Conservation (phyloP, 2,113 vertebrate species). For the Redunca redunca region DNA sequence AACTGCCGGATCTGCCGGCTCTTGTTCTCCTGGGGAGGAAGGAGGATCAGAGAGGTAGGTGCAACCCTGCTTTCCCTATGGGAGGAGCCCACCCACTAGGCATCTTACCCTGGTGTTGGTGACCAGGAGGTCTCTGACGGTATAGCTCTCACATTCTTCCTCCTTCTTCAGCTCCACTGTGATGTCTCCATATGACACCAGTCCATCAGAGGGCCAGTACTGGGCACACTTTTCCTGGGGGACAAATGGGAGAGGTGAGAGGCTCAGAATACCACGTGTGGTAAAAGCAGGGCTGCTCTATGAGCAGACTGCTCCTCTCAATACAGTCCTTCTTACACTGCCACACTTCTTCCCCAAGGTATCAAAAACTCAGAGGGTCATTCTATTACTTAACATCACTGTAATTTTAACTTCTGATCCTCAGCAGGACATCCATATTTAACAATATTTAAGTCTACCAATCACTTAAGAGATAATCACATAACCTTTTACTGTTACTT, state of each 20-base stretch:
- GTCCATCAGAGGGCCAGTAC: constrained; percentile 95
- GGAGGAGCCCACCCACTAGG: background rate
- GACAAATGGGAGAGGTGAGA: background rate
- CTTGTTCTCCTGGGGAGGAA: constrained; percentile 91
- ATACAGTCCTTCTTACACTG: background rate
- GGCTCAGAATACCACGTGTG: background rate
- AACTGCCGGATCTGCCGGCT: constrained; percentile 94
- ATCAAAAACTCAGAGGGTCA: background rate
- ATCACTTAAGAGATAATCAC: background rate
- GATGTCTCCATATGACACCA: constrained; percentile 91
- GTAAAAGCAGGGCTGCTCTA: background rate
- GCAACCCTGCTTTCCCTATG: background rate
- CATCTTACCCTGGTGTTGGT: constrained; percentile 95
- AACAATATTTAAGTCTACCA: background rate
- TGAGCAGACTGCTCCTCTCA: background rate
- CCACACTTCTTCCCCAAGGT: background rate
- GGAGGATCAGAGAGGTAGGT: background rate
- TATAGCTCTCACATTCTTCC: constrained; percentile 97
- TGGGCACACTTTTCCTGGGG: constrained; percentile 96
- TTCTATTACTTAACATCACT: background rate
- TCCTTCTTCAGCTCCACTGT: constrained; percentile 96
- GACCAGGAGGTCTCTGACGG: constrained; percentile 94
- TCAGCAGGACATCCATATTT: background rate
- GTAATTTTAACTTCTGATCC: background rate
- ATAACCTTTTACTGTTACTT: background rate